phyloP scores from a whole-genome alignment of 1,140 invertebrate genomes.

The Latrodectus geometricus region DNA sequence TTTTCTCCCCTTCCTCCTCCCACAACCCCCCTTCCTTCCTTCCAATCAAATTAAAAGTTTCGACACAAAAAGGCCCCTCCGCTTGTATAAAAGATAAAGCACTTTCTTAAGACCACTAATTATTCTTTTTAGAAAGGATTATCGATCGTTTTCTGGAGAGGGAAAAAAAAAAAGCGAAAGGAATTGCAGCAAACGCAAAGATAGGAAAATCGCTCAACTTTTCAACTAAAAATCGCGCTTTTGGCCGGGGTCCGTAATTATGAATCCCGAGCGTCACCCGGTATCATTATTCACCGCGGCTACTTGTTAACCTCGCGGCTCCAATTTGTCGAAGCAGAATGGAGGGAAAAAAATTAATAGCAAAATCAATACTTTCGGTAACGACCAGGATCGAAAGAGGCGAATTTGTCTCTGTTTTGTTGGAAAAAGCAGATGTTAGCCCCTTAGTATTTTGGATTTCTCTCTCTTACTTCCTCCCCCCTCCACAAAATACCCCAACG shows the following conservation, averaged over 20 bases:
- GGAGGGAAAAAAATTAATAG: constrained; percentile 56
- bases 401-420: constrained; percentile 38
- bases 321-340: constrained; percentile 60
- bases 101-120: constrained; percentile 60
- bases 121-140: constrained; percentile 61
- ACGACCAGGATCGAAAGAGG: constrained; percentile 33
- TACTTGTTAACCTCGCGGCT: constrained; percentile 61
- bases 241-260: constrained; percentile 53
- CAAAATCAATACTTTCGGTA: constrained; percentile 57
- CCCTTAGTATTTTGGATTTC: background rate
- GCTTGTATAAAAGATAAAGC: constrained; percentile 37
- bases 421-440: constrained; percentile 40
- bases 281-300: constrained; percentile 59
- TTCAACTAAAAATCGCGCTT: constrained; percentile 59
- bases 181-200: constrained; percentile 3
- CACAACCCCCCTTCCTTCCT: background rate
- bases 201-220: constrained; percentile 61
- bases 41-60: constrained; percentile 61
- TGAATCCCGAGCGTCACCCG: constrained; percentile 53
- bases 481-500: constrained; percentile 1
- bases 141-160: constrained; percentile 26
- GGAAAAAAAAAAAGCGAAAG: background rate
- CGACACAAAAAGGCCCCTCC: constrained; percentile 43
- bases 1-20: constrained; percentile 16
- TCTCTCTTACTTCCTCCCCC: background rate